Evolutionary conservation across 2,888 invertebrate species (phyloP).

Genomic region (Smittia aterrima): DNA sequence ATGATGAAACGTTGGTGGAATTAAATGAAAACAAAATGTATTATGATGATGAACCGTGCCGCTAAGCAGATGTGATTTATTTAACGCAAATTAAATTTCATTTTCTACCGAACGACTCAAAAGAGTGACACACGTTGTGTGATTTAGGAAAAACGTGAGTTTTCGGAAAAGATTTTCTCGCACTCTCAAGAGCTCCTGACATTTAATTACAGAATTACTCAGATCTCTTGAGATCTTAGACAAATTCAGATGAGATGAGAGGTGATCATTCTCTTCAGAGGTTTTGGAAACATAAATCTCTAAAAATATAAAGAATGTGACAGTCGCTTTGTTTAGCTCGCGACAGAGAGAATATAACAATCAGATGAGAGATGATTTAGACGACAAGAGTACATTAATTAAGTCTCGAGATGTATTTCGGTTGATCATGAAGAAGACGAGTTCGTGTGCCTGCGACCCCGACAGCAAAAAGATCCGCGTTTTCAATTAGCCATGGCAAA

Average conservation of each 20-base stretch:
- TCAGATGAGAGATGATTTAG: conserved; percentile 26
- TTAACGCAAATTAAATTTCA: conserved; percentile 38
- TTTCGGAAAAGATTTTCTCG: background rate
- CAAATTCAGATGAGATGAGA: no score
- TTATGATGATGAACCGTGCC: conserved; percentile 38
- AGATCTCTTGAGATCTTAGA: no score
- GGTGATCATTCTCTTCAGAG: no score
- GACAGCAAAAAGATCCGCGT: background rate
- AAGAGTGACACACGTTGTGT: conserved; percentile 24
- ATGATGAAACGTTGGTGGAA: conserved; percentile 31
- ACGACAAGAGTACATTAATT: conserved; percentile 37
- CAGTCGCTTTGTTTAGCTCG: background rate
- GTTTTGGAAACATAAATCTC: background rate
- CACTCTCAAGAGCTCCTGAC: no score
- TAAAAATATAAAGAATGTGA: background rate
- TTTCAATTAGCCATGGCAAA: background rate
- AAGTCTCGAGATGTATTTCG: background rate
- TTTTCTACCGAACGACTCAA: background rate
- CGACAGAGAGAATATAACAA: conserved; percentile 4
- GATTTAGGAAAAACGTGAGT: no score
- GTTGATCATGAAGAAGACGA: background rate
- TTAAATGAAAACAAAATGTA: conserved; percentile 32
- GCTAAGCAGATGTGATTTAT: conserved; percentile 36
- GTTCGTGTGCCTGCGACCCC: no score
- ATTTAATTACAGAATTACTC: no score